A percentile compares a stretch with the other conserved stretches of the same genome.
phyloP scores from a whole-genome alignment of 2,888 invertebrate species.

The Polymixis lichenea region DNA sequence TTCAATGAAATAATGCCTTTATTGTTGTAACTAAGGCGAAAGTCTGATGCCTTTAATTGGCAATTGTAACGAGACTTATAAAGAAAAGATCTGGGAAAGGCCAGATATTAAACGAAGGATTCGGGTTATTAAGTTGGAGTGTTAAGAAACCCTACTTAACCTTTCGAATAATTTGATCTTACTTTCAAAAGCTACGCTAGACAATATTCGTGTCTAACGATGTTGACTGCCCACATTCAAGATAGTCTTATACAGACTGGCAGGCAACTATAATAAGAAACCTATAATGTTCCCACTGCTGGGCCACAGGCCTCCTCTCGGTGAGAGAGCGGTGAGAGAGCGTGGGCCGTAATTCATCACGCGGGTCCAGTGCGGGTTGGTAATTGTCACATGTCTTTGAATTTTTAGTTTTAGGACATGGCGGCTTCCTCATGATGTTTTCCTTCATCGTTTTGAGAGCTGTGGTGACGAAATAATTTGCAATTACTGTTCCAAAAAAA shows the following conservation, averaged over 20 bases:
- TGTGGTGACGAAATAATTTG: background rate
- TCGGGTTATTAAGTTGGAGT: background rate
- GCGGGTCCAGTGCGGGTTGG: background rate
- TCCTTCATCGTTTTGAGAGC: background rate
- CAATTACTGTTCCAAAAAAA: background rate
- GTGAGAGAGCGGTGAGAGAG: background rate
- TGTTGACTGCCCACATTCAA: background rate
- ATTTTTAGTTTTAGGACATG: background rate
- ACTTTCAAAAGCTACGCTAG: background rate
- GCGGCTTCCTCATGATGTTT: background rate
- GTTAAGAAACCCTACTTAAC: background rate
- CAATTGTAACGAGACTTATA: background rate
- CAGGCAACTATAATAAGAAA: too few relatives aligned
- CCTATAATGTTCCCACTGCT: background rate
- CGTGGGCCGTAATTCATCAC: background rate
- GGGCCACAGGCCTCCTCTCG: background rate
- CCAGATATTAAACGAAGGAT: background rate
- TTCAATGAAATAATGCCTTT: background rate
- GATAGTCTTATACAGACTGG: background rate
- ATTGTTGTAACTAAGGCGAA: background rate
- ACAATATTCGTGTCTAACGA: background rate
- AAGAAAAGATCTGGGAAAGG: background rate
- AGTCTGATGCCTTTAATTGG: background rate
- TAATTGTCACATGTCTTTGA: background rate
- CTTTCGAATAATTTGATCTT: background rate